Evolutionary conservation across 2,113 vertebrate genomes (phyloP), one percentile per base, ranked within the genome.

Genomic region (Chlorodrepanis virens): DNA sequence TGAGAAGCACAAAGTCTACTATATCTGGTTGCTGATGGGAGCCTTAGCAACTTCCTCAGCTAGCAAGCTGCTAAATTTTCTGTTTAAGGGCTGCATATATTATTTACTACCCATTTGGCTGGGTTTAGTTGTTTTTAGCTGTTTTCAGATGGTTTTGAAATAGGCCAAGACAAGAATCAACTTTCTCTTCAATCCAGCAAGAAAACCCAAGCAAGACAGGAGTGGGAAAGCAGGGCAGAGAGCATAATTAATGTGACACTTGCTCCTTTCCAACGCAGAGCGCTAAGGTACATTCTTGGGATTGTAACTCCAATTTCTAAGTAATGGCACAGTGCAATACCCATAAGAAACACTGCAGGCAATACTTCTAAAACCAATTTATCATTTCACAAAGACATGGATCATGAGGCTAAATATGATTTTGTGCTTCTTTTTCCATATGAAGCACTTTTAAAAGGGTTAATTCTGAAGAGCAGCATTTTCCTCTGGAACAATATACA

Each of bases 181-280:
- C 39, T 37, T 88, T 50, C 44, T 56, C 44, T 90, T 90, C 82
- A 94, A 96, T 83, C 64, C 71, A 90, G 61, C 44, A 68, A 53
- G 71, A 70, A 88, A 94, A 86, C 14, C 35, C 68, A 83, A 79
- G 81, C 33, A 70, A 75, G 93, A 77, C n/a, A 75, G 82, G 25
- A 57, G 79, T 12, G 63, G 52, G 47, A 94, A 89, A 92, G 25
- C 2, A 2, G 42, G 86, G 80, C 64, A 47, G 54, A 70, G 49
- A 91, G 80, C 91, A 94, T 95, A 97, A 97, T 93, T 95, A 75
- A 96, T 84, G 52, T 93, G 94, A 93, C 94, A 83, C 5, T 5
- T 5, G 12, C 59, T 90, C 31, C 29, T 29, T 72, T 85, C 57
- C 84, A 57, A 22, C 0, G 0, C 52, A 39, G 65, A 93, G 59